Evolutionary conservation across 2,797 vertebrate species (phyloP), one percentile per base, ranked within the genome.

Genomic region (Protosalanx chinensis): DNA sequence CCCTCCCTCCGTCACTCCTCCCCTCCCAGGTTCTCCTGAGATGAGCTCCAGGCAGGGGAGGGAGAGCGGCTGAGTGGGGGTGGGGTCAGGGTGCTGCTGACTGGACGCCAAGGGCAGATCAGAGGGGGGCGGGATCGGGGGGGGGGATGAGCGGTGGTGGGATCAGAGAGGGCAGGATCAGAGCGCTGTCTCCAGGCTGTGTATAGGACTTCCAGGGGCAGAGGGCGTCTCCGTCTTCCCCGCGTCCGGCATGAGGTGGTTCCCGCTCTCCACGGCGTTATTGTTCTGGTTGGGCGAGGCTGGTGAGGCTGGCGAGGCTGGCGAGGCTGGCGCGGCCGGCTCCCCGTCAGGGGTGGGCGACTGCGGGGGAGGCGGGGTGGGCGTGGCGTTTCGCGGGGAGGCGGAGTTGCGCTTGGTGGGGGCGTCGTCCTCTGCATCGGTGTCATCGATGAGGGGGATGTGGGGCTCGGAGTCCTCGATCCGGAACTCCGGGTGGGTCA

Each of bases 101-200:
- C 5, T 8, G 32, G 88, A 35, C 62, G 23, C 23, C 23, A 27
- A 27, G 23, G 23, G 23, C 23, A 27, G 23, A 27, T 27, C 23
- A 27, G 23, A 27, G 23, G 23, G 23, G 23, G 23, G 23, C 1
- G 23, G 23, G 23, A 27, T 27, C 23, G 81, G 81, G 80, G 60
- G 81, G 80, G 60, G 72, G 79, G 80, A 18, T 27, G 56, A 30
- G 73, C 79, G 76, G 75, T 63, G 23, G 62, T 72, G 77, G 23
- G 23, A 75, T 69, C 78, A 79, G 70, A 73, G 72, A 32, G 33
- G 81, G 82, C 79, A 57, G 72, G 92, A 96, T 99, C 96, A 99
- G 93, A 99, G 97, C 80, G 97, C 98, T 86, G 97, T 99, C 94
- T 99, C 97, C 95, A 98, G 93, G 93, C 97, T 99, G 94, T 98